Base-by-base conservation (phyloP, 2,113 vertebrate genomes). In the Bos javanicus region DNA sequence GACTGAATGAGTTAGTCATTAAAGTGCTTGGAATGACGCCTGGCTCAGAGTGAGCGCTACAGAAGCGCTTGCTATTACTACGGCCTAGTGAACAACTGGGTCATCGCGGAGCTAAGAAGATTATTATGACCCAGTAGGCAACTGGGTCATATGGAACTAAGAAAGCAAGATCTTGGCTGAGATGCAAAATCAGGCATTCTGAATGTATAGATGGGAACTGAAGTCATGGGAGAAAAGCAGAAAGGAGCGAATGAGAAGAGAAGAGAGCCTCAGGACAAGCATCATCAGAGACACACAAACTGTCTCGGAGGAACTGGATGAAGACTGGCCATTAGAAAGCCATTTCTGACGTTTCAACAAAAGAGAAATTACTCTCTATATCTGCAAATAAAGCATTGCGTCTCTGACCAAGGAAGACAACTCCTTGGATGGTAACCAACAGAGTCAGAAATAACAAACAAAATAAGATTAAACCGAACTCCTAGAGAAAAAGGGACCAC, bases 61-160 rank as follows among this genome's bases (percentile, higher is more conserved):
- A 5, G 39, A 60, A 88, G 46, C 80, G 43, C 78, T 71, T 96
- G 95, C 50, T 90, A 13, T 91, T 93, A 62, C 64, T 43, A 82
- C 84, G 93, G 87, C 43, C 94, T 90, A 95, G 60, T 89, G 87
- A 92, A 78, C 86, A 97, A 91, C n/a, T 87, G 89, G 96, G 94
- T 89, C 94, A 92, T 86, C 5, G 0, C 9, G 33, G 54, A 95
- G 90, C 71, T 96, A 95, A 94, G 95, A 90, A 81, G 94, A 97
- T 97, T 97, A 96, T 92, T 67, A 97, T 97, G 82, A 94, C 91
- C 88, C 86, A 97, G 88, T 97, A 91, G 97, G 89, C 91, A 97
- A 96, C 1, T 97, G 94, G 97, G 93, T 96, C 96, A 97, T 82
- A 94, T 74, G 43, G 67, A 94, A 52, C 78, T 89, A 92, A 83